Evolutionary conservation across 1,140 invertebrate species (phyloP).

Genomic region (Melitaea cinxia): DNA sequence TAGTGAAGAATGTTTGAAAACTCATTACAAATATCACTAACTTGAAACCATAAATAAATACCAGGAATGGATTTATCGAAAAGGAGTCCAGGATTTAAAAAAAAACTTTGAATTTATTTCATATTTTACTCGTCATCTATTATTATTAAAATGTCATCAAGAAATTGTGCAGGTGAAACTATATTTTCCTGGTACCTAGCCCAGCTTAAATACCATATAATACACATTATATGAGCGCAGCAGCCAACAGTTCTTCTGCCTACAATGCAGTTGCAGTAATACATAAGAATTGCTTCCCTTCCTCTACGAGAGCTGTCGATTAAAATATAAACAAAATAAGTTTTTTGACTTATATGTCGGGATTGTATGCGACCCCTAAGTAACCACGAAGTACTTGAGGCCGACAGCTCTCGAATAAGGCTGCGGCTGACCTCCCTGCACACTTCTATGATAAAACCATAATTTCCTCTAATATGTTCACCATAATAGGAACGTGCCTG

Average conservation of each 20-base stretch:
- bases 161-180: slow-evolving; percentile 15
- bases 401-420: slow-evolving; percentile 15
- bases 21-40: not conserved
- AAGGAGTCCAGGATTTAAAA: not conserved
- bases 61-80: not conserved
- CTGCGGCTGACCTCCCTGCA: slow-evolving; percentile 28
- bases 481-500: slow-evolving; percentile 38
- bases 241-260: slow-evolving; percentile 21
- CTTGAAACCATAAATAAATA: not conserved
- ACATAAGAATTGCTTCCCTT: slow-evolving; percentile 17
- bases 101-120: slow-evolving; percentile 6
- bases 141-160: slow-evolving; percentile 20
- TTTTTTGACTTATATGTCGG: slow-evolving; percentile 38
- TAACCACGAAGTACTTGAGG: slow-evolving; percentile 1
- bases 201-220: slow-evolving; percentile 32
- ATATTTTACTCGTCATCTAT: slow-evolving; percentile 24
- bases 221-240: slow-evolving; percentile 25
- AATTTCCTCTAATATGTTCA: slow-evolving; percentile 6
- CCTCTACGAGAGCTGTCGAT: slow-evolving; percentile 31
- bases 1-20: not conserved
- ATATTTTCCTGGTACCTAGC: slow-evolving; percentile 16
- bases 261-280: slow-evolving; percentile 22
- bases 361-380: slow-evolving; percentile 17
- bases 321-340: slow-evolving; percentile 42
- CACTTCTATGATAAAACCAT: not conserved